phyloP scores from a whole-genome alignment of 2,888 invertebrate genomes.

The Xestia ashworthii region DNA sequence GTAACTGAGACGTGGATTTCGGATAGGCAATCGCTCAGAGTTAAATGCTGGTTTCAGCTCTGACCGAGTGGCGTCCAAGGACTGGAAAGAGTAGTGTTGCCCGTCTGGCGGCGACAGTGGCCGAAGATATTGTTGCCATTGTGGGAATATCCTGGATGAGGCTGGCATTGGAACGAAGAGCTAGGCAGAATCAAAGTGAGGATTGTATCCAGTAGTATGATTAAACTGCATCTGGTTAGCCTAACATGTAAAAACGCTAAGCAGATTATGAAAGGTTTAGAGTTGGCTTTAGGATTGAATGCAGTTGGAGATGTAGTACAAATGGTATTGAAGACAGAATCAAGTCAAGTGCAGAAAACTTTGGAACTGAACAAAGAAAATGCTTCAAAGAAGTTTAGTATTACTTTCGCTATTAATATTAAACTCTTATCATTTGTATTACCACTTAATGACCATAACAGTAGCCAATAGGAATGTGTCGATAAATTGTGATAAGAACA shows the following conservation, averaged over 20 bases:
- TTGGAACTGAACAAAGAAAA: neutral
- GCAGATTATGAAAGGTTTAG: neutral
- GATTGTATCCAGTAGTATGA: too few species aligned
- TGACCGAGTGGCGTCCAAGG: too few species aligned
- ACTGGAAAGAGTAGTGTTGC: too few species aligned
- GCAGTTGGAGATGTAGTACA: neutral
- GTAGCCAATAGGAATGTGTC: neutral
- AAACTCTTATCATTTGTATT: neutral
- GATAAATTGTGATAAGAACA: constrained; percentile 1
- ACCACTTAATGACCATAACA: neutral
- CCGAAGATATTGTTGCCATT: too few species aligned
- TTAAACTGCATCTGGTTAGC: neutral
- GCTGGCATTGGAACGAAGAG: too few species aligned
- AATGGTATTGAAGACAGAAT: neutral
- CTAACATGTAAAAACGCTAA: neutral
- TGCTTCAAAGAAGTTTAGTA: neutral
- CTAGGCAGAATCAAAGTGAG: too few species aligned
- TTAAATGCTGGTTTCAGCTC: neutral
- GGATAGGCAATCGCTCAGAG: neutral
- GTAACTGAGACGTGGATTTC: neutral
- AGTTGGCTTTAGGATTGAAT: neutral
- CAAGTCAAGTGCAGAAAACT: neutral
- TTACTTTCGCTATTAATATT: neutral
- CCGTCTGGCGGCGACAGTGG: too few species aligned
- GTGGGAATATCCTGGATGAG: too few species aligned